A percentile compares a stretch with the other conserved stretches of the same genome.
Evolutionary conservation across 2,113 vertebrate genomes (phyloP).

Genomic region (Megaceryle torquata): DNA sequence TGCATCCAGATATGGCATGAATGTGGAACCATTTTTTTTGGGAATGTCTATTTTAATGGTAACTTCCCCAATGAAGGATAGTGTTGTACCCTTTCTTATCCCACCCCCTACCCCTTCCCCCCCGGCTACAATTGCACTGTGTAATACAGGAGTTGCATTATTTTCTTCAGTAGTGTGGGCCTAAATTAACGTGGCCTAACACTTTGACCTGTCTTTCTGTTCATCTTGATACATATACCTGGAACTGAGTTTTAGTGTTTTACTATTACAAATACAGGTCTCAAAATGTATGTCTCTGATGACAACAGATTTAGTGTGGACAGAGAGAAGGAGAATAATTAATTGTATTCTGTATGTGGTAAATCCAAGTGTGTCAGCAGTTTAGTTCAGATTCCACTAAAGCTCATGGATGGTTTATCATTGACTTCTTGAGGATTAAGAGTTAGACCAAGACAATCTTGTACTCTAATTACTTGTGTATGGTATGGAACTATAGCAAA

Average conservation of each 20-base stretch:
- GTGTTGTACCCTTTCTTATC: neutral
- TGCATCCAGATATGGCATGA: neutral
- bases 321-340: neutral
- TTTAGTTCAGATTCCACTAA: neutral
- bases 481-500: neutral
- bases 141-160: accelerated
- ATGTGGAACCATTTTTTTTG: neutral
- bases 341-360: neutral
- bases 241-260: neutral
- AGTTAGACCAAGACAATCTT: neutral
- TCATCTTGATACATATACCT: accelerated
- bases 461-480: neutral
- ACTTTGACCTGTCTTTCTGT: neutral
- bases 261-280: neutral
- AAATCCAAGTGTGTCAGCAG: neutral
- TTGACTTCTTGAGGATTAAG: neutral
- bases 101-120: too few relatives aligned
- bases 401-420: neutral
- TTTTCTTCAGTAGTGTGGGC: neutral
- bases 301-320: neutral
- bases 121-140: neutral
- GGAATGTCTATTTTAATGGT: neutral
- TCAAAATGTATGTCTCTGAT: neutral
- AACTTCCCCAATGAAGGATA: neutral
- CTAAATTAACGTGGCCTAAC: neutral